Conservation (phyloP, 2,797 vertebrate species). For the Sebastes minor region DNA sequence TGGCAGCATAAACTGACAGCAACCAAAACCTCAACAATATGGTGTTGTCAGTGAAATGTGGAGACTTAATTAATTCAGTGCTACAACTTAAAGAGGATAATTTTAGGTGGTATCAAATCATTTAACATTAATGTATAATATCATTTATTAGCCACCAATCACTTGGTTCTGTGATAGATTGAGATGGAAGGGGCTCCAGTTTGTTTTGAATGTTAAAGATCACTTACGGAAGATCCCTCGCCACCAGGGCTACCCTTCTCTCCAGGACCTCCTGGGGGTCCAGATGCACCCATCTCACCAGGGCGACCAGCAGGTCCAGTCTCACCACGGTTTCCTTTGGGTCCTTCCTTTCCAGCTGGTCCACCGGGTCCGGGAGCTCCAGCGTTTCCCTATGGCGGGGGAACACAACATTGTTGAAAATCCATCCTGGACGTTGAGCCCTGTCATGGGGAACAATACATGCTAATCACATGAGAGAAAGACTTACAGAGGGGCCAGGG, state of each 20-base stretch:
- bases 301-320: slow-evolving; percentile 92
- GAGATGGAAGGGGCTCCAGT: not conserved
- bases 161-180: not conserved
- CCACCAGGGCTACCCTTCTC: slow-evolving; percentile 93
- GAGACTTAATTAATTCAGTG: not conserved
- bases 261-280: slow-evolving; percentile 87
- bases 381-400: slow-evolving; percentile 86
- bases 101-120: not conserved
- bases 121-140: not conserved
- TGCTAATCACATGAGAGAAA: not conserved
- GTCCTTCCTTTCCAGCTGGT: slow-evolving; percentile 91
- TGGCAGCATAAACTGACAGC: not conserved
- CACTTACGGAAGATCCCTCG: slow-evolving; percentile 91
- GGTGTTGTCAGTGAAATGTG: not conserved
- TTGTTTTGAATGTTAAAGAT: not conserved
- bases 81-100: not conserved
- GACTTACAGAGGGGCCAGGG: slow-evolving; percentile 94
- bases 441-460: not conserved
- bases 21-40: not conserved
- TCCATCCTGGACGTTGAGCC: not conserved
- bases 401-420: slow-evolving; percentile 4
- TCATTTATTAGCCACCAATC: not conserved
- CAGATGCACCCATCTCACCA: slow-evolving; percentile 90
- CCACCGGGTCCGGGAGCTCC: slow-evolving; percentile 91
- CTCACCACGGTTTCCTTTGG: slow-evolving; percentile 96